These are phyloP conservation scores for Pasiphila rectangulata DNA, from an alignment of 2,888 invertebrate species.

Conservation along the genomic window DNA sequence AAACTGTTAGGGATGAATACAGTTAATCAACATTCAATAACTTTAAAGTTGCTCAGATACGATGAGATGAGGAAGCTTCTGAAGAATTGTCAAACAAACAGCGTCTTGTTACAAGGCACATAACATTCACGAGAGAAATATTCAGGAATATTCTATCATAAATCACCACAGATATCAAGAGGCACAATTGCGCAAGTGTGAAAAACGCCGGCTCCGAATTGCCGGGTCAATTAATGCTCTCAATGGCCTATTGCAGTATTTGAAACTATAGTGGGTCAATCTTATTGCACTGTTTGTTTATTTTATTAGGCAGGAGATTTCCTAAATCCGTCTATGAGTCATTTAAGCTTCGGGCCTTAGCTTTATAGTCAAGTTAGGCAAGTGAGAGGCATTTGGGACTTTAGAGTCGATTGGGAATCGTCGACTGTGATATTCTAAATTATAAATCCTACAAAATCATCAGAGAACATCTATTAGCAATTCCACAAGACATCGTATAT, in stretches of 20 bases:
- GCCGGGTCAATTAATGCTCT: constrained; percentile 19
- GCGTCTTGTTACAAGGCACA: constrained; percentile 1
- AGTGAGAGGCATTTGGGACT: not conserved
- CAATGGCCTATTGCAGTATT: constrained; percentile 15
- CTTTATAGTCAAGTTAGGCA: not conserved
- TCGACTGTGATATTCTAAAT: not conserved
- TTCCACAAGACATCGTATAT: not conserved
- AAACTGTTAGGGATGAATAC: too few species aligned
- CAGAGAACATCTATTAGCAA: not conserved
- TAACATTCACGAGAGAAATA: constrained; percentile 2
- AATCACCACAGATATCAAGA: constrained; percentile 9
- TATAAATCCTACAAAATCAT: not conserved
- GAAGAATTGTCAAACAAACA: too few species aligned
- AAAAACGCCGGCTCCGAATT: constrained; percentile 15
- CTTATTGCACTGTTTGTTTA: constrained; percentile 8
- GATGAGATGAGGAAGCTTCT: not conserved
- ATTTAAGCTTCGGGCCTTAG: not conserved
- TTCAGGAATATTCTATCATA: constrained; percentile 17
- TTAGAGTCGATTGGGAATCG: not conserved
- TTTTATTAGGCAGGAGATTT: constrained; percentile 7
- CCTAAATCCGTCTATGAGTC: constrained; percentile 8
- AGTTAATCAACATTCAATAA: too few species aligned
- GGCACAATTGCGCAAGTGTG: constrained; percentile 25
- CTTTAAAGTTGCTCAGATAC: too few species aligned
- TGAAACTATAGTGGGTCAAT: constrained; percentile 9